Conservation (phyloP, 2,797 vertebrate genomes). For the Octomys mimax region DNA sequence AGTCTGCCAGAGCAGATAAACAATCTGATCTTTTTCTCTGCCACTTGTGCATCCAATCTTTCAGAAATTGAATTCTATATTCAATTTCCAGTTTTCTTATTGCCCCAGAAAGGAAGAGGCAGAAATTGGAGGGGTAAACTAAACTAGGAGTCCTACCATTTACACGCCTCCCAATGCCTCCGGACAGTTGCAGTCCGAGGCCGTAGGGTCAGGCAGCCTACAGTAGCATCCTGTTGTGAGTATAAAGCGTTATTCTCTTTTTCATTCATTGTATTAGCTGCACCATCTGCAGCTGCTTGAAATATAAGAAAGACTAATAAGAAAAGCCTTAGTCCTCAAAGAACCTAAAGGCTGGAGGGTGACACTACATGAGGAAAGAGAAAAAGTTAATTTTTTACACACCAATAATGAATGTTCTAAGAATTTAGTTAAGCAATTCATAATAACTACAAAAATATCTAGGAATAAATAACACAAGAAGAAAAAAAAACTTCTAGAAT, state of each 20-base stretch:
- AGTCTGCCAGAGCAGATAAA: not conserved
- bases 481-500: not conserved
- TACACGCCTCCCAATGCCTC: not conserved
- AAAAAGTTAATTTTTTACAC: not conserved
- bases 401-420: not conserved
- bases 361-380: not conserved
- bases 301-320: not conserved
- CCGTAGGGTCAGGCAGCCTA: not conserved
- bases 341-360: not conserved
- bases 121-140: not conserved
- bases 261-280: not conserved
- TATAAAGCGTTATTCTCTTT: not conserved
- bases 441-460: not conserved
- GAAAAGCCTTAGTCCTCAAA: not conserved
- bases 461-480: not conserved
- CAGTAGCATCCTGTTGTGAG: not conserved
- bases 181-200: not conserved
- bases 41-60: not conserved
- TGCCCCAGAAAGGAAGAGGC: slow-evolving; percentile 13
- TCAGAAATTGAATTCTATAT: slow-evolving; percentile 10
- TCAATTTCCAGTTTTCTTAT: not conserved
- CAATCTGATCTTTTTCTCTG: not conserved
- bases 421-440: not conserved
- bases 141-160: not conserved
- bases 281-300: not conserved